Base-by-base conservation (phyloP, 2,113 vertebrate genomes). In the Amazona guildingii region DNA sequence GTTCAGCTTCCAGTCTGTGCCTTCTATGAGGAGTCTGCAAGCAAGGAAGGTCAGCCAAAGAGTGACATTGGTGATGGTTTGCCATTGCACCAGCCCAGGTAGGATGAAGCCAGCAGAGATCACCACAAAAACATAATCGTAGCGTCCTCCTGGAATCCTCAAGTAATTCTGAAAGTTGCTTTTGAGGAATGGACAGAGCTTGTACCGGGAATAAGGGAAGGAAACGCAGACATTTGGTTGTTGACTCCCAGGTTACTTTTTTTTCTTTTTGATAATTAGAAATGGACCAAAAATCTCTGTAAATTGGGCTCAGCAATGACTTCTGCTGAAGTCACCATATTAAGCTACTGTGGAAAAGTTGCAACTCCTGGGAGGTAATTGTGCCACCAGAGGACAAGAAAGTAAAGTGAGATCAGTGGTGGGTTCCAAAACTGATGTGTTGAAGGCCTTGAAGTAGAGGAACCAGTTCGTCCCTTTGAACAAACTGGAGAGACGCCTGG, bases 1-100 rank as follows among this genome's bases (percentile, higher is more conserved):
- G 28, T 49, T 24, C 75, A 80, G 17, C 55, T 82, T 90, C 64
- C 68, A 83, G 23, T 44, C 12, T 23, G 13, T 74, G 61, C 37
- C 13, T 83, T 89, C 72, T 81, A 25, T 57, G n/a, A 73, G 35
- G 5, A 70, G 23, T 68, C 44, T 68, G 33, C 57, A 48, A 51
- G 23, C 16, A 25, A 28, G 11, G 20, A 64, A 66, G 19, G 43
- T 7, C n/a, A 74, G 24, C 44, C n/a, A 46, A 27, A n/a, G 14
- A 23, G 24, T n/a, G 29, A 57, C 2, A 2, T 31, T 77, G 41
- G n/a, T 1, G 1, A 6, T 69, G 54, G 33, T 0, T 0, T 66
- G 12, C 44, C 37, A 24, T 62, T 2, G 2, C 59, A 37, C 31
- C 21, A 81, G 29, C 41, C 37, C 41, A 73, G n/a, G 31, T 17